Evolutionary conservation across 2,797 vertebrate species (phyloP).

Genomic region (Labeo calbasu): DNA sequence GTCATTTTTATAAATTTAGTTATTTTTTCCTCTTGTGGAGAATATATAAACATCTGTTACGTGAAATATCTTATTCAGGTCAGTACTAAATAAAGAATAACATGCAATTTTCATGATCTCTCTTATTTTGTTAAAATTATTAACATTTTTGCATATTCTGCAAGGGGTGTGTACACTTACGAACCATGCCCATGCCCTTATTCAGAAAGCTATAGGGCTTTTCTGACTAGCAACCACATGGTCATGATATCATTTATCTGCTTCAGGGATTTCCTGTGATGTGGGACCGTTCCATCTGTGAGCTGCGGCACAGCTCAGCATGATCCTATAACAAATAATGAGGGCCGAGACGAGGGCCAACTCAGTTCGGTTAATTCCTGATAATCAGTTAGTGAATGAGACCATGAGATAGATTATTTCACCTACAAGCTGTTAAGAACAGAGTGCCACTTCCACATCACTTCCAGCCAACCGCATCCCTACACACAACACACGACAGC

Average conservation of each 20-base stretch:
- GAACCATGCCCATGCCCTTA: neutral
- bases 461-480: neutral
- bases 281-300: constrained; percentile 24
- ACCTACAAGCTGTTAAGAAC: constrained; percentile 2
- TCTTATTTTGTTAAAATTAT: no score
- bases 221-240: constrained; percentile 39
- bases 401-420: constrained; percentile 15
- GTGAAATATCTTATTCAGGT: no score
- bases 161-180: no score
- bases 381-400: constrained; percentile 16
- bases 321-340: constrained; percentile 43
- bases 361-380: neutral
- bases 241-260: constrained; percentile 44
- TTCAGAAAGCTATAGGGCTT: constrained; percentile 29
- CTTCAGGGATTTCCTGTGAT: constrained; percentile 53
- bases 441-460: neutral
- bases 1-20: no score
- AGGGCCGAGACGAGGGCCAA: neutral
- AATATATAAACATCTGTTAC: no score
- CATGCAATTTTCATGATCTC: no score
- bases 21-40: no score
- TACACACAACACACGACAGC: neutral
- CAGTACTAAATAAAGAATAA: no score
- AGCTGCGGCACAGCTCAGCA: constrained; percentile 29
- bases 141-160: no score